Evolutionary conservation across 2,888 invertebrate genomes (phyloP).

Genomic region (Slavum lentiscoides): DNA sequence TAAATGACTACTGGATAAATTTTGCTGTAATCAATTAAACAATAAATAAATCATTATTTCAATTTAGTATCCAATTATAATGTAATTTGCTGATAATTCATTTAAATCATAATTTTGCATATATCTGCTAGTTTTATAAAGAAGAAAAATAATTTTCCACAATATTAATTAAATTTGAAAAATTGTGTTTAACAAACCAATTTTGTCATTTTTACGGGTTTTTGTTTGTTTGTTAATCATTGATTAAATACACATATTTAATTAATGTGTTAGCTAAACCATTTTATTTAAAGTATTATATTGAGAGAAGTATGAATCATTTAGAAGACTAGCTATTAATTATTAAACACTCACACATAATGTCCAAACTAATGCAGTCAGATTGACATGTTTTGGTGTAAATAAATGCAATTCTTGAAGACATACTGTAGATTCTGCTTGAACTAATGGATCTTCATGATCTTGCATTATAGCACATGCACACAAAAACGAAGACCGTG

Average conservation of each 20-base stretch:
- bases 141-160: too few relatives aligned
- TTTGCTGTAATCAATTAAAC: slow-evolving; percentile 65
- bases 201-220: too few relatives aligned
- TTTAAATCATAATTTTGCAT: too few relatives aligned
- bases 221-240: too few relatives aligned
- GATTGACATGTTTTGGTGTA: slow-evolving; percentile 91
- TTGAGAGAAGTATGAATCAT: too few relatives aligned
- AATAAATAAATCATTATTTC: background rate
- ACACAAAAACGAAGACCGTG: slow-evolving; percentile 83
- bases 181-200: too few relatives aligned
- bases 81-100: background rate
- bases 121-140: too few relatives aligned
- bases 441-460: slow-evolving; percentile 86
- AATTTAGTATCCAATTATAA: background rate
- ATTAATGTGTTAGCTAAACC: too few relatives aligned
- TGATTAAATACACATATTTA: too few relatives aligned
- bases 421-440: slow-evolving; percentile 94
- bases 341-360: slow-evolving; percentile 74
- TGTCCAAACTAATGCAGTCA: slow-evolving; percentile 88
- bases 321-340: too few relatives aligned
- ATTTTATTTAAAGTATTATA: too few relatives aligned
- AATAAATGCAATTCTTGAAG: slow-evolving; percentile 97
- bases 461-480: slow-evolving; percentile 92
- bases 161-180: too few relatives aligned
- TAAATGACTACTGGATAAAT: slow-evolving; percentile 85